Evolutionary conservation across 2,888 invertebrate species (phyloP), one percentile per base, ranked within the genome.

Genomic region (Polymixis flavicincta): DNA sequence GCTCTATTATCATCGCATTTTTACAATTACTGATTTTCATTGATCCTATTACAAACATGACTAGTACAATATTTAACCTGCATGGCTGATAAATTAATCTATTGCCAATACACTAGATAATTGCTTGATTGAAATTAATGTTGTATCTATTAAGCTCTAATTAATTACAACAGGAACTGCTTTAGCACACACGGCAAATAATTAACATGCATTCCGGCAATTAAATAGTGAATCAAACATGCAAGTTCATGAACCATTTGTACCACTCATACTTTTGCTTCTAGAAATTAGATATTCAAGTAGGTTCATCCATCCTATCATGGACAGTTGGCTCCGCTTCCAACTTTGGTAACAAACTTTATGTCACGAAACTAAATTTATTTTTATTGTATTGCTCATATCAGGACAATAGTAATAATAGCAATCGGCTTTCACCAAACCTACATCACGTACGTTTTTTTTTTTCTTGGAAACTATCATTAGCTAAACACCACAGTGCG

Each of bases 41-140:
- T 66, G n/a, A 59, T 78, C 17, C 25, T 22, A 45, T 68, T 59
- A 78, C 78, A 75, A 76, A 59, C 25, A 69, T 52, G 25, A 45
- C 13, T 55, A 25, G 32, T 25, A 78, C 32, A 45, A 75, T 50
- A 42, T 28, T 32, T 28, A 57, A 45, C 25, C 45, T 22, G 28
- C 55, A 57, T 32, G 8, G 42, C 22, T 59, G 9, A 61, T 48
- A 42, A 50, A 74, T 59, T 0, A 17, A 45, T 68, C 45, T 17
- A 32, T 25, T 67, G n/a, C 13, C 37, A 77, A 45, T 59, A 66
- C 42, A 60, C 45, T 52, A 45, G 25, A 48, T 70, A 28, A 78
- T 76, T 52, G 70, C 70, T 17, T 60, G 71, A 76, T 71, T 22
- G 54, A 55, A 76, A 76, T 76, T 70, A 70, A 60, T 60, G 69